phyloP scores from a whole-genome alignment of 2,888 invertebrate species.

The Parnassius smintheus region DNA sequence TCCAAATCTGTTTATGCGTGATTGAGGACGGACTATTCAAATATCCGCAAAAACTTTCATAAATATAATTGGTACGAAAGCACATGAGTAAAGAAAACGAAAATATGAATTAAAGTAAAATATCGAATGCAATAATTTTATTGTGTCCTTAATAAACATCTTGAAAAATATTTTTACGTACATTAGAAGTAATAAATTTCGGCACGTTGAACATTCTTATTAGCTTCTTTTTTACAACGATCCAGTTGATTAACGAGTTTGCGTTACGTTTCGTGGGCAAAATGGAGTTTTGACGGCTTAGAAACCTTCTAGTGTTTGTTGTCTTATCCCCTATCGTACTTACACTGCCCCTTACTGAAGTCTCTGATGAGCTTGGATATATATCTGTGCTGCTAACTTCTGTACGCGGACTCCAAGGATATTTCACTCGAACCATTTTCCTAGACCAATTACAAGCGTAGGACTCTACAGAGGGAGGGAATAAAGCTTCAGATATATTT shows the following conservation, averaged over 20 bases:
- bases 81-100: too few species aligned
- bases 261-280: conserved; percentile 6
- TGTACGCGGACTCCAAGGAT: conserved; percentile 48
- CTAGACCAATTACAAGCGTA: background rate
- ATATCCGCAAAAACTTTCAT: too few species aligned
- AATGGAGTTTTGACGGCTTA: background rate
- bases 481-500: conserved; percentile 2
- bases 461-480: conserved; percentile 11
- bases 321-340: conserved; percentile 30
- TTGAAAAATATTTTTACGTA: conserved; percentile 21
- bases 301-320: background rate
- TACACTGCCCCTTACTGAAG: conserved; percentile 34
- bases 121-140: conserved; percentile 18
- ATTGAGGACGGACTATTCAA: too few species aligned
- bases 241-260: conserved; percentile 7
- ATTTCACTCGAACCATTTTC: conserved; percentile 31
- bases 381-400: conserved; percentile 36
- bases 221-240: conserved; percentile 13
- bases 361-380: conserved; percentile 47
- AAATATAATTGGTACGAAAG: too few species aligned
- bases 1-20: too few species aligned
- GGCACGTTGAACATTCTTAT: conserved; percentile 20
- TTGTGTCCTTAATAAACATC: conserved; percentile 22
- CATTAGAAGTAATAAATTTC: conserved; percentile 19
- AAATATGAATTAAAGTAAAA: background rate